Percentiles rank a stretch among this genome's conserved stretches.
Evolutionary conservation across 2,113 vertebrate genomes (phyloP).

Genomic region (Pelusios castaneus): DNA sequence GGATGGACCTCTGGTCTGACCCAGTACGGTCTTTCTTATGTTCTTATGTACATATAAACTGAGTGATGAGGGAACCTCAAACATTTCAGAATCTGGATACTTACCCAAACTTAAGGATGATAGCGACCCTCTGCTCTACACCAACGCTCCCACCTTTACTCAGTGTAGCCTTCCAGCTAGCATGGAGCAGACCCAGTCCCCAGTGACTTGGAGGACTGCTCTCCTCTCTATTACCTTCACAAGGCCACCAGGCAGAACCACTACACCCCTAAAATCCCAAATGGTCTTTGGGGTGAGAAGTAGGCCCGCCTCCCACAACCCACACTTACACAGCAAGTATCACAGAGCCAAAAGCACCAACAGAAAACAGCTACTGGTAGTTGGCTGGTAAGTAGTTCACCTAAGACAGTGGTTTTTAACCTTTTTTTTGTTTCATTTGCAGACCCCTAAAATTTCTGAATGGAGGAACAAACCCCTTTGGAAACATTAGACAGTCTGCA

Average conservation of each 20-base stretch:
- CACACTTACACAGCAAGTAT: neutral
- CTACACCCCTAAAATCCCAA: neutral
- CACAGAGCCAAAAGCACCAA: neutral
- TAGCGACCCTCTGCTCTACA: neutral
- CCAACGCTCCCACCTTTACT: neutral
- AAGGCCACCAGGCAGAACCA: neutral
- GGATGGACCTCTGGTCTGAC: too few relatives aligned
- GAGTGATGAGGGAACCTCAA: neutral
- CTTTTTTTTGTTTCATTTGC: too few relatives aligned
- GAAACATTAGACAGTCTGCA: too few relatives aligned
- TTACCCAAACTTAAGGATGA: neutral
- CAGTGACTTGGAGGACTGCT: neutral
- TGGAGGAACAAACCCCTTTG: too few relatives aligned
- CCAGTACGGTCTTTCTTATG: too few relatives aligned
- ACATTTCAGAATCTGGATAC: accelerated
- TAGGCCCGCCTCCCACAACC: neutral
- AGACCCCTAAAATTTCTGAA: too few relatives aligned
- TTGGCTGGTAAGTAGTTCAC: neutral
- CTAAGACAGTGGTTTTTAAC: neutral
- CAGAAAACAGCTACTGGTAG: neutral
- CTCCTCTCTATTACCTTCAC: neutral
- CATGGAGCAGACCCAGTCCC: neutral
- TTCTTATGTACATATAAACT: too few relatives aligned
- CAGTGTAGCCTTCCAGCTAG: neutral
- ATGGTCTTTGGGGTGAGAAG: neutral